phyloP scores from a whole-genome alignment of 2,888 invertebrate species.

The Volucella inanis region DNA sequence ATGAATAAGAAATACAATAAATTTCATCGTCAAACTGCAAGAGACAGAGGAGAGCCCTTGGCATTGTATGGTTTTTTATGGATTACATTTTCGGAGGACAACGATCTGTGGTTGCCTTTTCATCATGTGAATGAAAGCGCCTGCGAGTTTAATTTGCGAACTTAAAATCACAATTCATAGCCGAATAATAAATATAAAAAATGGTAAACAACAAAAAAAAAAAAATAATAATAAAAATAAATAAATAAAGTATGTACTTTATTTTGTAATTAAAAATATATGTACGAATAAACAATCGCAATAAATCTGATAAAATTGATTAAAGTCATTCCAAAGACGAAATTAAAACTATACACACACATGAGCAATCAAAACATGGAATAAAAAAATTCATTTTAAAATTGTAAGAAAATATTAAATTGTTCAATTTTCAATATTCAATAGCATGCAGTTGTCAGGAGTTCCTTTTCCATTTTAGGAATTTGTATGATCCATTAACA shows the following conservation, averaged over 20 bases:
- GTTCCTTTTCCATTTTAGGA: too few relatives aligned
- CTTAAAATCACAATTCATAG: not conserved
- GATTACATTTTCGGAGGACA: constrained; percentile 11
- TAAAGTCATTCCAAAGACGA: constrained; percentile 40
- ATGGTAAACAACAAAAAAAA: constrained; percentile 51
- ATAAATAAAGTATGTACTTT: constrained; percentile 39
- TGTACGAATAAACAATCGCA: constrained; percentile 24
- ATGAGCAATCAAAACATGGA: constrained; percentile 51
- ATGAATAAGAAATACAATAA: constrained; percentile 13
- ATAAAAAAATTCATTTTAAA: constrained; percentile 33
- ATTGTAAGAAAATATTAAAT: constrained; percentile 4
- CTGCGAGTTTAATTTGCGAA: constrained; percentile 24
- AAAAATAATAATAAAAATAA: too few relatives aligned
- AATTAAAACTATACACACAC: constrained; percentile 52
- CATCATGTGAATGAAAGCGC: constrained; percentile 42
- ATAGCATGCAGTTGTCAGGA: constrained; percentile 17
- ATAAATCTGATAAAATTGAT: constrained; percentile 4
- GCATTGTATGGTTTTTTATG: constrained; percentile 19
- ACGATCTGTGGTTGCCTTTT: constrained; percentile 24
- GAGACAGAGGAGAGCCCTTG: constrained; percentile 19
- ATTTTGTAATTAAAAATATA: constrained; percentile 43
- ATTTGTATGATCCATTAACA: too few relatives aligned
- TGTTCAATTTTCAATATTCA: constrained; percentile 15
- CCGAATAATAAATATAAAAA: constrained; percentile 30
- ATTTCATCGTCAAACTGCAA: constrained; percentile 10